A percentile compares a stretch with the other conserved stretches of the same genome.
Conservation (phyloP, 2,113 vertebrate genomes). For the Psilopogon haemacephalus region DNA sequence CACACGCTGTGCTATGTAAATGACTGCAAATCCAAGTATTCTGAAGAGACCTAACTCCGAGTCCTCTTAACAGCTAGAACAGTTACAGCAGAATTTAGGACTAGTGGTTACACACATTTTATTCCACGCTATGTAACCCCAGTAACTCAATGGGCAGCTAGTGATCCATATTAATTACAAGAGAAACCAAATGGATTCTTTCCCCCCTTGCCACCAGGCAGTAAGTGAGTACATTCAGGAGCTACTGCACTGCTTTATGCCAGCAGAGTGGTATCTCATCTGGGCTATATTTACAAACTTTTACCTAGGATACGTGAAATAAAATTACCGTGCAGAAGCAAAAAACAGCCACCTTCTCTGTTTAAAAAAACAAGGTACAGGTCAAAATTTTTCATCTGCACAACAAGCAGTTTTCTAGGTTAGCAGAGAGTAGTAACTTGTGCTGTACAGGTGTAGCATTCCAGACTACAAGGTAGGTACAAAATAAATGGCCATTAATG, state of each 20-base stretch:
- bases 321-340: neutral
- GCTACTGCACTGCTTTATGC: neutral
- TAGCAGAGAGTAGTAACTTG: neutral
- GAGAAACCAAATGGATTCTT: neutral
- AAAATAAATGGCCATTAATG: neutral
- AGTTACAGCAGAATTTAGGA: neutral
- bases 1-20: neutral
- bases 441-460: neutral
- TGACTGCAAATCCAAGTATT: neutral
- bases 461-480: neutral
- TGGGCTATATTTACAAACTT: neutral
- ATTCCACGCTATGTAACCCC: neutral
- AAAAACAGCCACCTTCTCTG: neutral
- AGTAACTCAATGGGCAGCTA: neutral
- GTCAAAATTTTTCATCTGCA: neutral
- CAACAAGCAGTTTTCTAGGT: neutral
- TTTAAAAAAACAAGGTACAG: neutral
- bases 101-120: neutral
- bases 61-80: neutral
- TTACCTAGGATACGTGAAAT: neutral
- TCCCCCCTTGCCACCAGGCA: neutral
- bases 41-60: neutral
- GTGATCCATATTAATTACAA: neutral
- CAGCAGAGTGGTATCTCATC: neutral
- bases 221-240: neutral